These are phyloP conservation scores for Peromyscus polionotus DNA, from an alignment of 2,113 vertebrate species.

Conservation along the genomic window DNA sequence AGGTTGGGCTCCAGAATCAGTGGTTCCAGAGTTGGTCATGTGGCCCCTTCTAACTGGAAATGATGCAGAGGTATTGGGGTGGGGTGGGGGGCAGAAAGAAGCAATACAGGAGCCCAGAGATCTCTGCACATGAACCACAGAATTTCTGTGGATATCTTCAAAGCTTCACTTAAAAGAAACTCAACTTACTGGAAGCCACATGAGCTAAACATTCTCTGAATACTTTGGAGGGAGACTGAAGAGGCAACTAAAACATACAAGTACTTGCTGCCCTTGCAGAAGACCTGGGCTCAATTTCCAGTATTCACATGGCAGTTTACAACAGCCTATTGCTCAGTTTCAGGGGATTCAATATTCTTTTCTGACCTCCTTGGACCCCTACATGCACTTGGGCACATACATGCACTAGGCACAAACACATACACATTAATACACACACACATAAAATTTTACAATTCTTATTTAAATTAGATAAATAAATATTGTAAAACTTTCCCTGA, in stretches of 20 bases:
- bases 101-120: accelerated
- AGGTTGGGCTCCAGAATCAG: accelerated
- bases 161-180: not conserved
- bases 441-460: not conserved
- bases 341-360: not conserved
- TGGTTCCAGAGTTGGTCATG: not conserved
- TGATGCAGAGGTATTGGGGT: not conserved
- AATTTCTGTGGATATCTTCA: not conserved
- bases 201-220: not conserved
- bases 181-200: not conserved
- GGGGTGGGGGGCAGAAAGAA: accelerated
- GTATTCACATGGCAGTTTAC: not conserved
- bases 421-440: not conserved
- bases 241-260: not conserved
- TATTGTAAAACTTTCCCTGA: not conserved
- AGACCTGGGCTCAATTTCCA: not conserved
- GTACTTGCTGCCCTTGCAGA: not conserved
- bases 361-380: not conserved
- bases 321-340: not conserved
- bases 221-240: not conserved
- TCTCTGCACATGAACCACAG: not conserved
- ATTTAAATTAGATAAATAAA: not conserved
- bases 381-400: not conserved
- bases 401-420: not conserved
- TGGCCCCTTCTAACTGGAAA: not conserved